Evolutionary conservation across 2,888 invertebrate species (phyloP).

Genomic region (Acronicta alni): DNA sequence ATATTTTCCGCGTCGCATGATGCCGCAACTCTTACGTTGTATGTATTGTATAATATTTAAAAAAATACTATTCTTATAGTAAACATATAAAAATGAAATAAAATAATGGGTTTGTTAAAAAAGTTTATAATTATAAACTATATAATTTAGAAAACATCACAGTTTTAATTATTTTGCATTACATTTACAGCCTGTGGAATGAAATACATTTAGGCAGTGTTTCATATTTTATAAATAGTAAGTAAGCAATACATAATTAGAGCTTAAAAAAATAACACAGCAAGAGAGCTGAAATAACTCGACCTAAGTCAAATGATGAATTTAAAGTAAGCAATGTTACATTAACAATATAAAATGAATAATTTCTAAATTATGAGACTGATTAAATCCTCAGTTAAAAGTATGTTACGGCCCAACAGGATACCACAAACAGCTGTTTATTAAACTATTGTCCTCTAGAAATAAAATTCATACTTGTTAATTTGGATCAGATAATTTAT

Average conservation of each 20-base stretch:
- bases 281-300: constrained; percentile 1
- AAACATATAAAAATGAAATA: constrained; percentile 29
- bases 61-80: too few relatives aligned
- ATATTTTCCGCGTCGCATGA: too few relatives aligned
- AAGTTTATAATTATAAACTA: constrained; percentile 61
- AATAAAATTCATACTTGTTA: not conserved
- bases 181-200: constrained; percentile 50
- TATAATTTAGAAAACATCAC: constrained; percentile 69
- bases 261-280: constrained; percentile 5
- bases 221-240: constrained; percentile 3
- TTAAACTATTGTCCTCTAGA: too few relatives aligned
- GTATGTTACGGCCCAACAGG: too few relatives aligned
- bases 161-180: constrained; percentile 60
- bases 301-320: constrained; percentile 6
- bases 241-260: constrained; percentile 17
- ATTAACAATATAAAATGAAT: too few relatives aligned
- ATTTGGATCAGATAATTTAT: not conserved
- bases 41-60: too few relatives aligned
- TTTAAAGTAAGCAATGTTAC: not conserved
- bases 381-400: too few relatives aligned
- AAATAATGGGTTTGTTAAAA: constrained; percentile 55
- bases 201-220: constrained; percentile 18
- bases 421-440: too few relatives aligned
- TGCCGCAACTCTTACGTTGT: too few relatives aligned
- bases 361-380: too few relatives aligned